Evolutionary conservation across 2,888 invertebrate genomes (phyloP), one percentile per base, ranked within the genome.

Genomic region (Orthosia gothica): DNA sequence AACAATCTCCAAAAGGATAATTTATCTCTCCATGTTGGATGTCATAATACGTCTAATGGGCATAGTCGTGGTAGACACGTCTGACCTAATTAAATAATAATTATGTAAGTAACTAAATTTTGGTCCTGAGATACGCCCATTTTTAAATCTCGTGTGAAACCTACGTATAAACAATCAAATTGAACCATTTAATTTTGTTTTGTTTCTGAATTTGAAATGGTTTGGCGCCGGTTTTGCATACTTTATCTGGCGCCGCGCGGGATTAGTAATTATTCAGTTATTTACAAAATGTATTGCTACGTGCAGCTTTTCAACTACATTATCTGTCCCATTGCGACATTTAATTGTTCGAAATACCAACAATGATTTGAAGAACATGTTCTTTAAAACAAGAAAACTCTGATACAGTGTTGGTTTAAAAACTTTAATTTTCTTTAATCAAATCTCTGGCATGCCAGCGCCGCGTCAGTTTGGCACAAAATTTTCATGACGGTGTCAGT

Each of bases 161-260:
- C 9, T 20, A 4, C 66, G 50, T 69, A 59, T 0, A 66, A 68
- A 66, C 55, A 76, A 76, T 59, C 49, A 58, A 65, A 79, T 62
- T 72, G 26, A 76, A 64, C 50, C 70, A 72, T 74, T 54, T 58
- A 49, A 66, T 64, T 57, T 62, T 74, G 61, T 74, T 70, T 71
- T 64, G 18, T 55, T 40, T 45, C 55, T 72, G 62, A 59, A 58
- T 45, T 52, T 72, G 62, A 59, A 58, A 65, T 76, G 47, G 59
- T 55, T 65, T 70, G 61, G 69, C 77, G 50, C 57, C 47, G 70
- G 66, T 71, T 68, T 61, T 73, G 70, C 62, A 71, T 74, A 75
- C 66, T 70, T 82, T 68, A 67, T 81, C 76, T 69, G 74, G 86
- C 85, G 85, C 81, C 75, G 40, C 72, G 26, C 26, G 67, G 50